Conservation (phyloP, 2,113 vertebrate genomes). For the Malurus cyaneus region DNA sequence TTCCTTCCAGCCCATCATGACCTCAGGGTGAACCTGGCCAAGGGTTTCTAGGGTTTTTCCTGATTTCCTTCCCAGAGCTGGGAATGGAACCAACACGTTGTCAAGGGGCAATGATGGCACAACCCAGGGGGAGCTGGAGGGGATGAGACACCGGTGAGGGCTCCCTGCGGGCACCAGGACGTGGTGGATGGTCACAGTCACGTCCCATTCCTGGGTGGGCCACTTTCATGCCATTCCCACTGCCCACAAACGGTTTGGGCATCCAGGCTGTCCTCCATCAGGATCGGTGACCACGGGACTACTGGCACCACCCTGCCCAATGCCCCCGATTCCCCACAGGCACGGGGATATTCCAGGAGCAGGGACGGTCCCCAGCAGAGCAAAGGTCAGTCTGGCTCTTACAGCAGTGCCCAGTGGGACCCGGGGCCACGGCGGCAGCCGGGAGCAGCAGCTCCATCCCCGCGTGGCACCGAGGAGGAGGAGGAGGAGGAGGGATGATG, state of each 20-base stretch:
- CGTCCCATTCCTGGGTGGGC: neutral
- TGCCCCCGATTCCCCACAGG: accelerated
- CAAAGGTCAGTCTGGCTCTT: neutral
- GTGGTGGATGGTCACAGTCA: accelerated
- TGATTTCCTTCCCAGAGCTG: neutral
- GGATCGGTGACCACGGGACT: accelerated
- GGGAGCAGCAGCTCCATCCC: neutral
- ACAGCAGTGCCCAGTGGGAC: neutral
- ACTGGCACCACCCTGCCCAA: accelerated
- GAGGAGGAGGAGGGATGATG: neutral
- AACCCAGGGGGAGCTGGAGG: neutral
- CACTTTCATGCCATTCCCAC: accelerated
- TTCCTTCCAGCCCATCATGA: accelerated
- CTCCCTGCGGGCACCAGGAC: neutral
- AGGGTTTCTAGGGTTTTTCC: neutral
- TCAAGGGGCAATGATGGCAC: neutral
- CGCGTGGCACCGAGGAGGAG: neutral
- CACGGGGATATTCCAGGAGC: neutral
- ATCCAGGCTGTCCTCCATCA: accelerated
- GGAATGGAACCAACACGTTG: accelerated
- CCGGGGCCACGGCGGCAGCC: neutral
- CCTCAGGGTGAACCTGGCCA: accelerated
- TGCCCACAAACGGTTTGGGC: accelerated
- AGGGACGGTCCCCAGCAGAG: accelerated
- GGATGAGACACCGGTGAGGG: neutral